Percentiles rank a stretch among this genome's conserved stretches.
These are phyloP conservation scores for Catostomus latipinnis DNA, from an alignment of 2,797 vertebrate genomes.

Conservation along the genomic window DNA sequence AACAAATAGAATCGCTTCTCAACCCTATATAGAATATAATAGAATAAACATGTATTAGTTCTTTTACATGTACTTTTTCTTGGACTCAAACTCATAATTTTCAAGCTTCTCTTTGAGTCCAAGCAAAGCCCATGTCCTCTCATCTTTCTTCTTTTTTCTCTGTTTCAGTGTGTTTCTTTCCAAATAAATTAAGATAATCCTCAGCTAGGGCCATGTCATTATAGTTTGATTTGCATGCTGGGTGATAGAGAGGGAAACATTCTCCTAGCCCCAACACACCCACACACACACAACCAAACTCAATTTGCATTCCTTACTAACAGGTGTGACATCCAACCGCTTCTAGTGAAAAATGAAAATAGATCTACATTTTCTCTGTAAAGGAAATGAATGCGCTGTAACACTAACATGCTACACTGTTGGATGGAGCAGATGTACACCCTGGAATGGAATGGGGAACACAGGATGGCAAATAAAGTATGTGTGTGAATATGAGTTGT, in stretches of 20 bases:
- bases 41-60: too few species aligned
- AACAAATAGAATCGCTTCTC: too few species aligned
- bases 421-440: conserved; percentile 27
- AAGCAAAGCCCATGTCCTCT: neutral
- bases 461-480: conserved; percentile 17
- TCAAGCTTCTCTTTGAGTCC: too few species aligned
- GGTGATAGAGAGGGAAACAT: conserved; percentile 26
- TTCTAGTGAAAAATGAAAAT: conserved; percentile 43
- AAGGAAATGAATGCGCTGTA: conserved; percentile 19
- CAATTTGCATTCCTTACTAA: conserved; percentile 46
- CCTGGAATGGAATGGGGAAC: conserved; percentile 39
- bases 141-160: neutral
- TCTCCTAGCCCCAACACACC: neutral
- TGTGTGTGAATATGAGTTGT: neutral
- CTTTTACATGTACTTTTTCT: too few species aligned
- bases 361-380: conserved; percentile 28
- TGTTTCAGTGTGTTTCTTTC: neutral
- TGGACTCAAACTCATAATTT: too few species aligned
- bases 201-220: neutral
- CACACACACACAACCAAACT: neutral
- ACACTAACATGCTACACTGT: neutral
- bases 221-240: conserved; percentile 36
- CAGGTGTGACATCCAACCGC: conserved; percentile 37
- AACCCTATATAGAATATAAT: too few species aligned
- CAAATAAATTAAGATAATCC: conserved; percentile 22